Evolutionary conservation across 2,797 vertebrate species (phyloP).

Genomic region (Hirundo rustica): DNA sequence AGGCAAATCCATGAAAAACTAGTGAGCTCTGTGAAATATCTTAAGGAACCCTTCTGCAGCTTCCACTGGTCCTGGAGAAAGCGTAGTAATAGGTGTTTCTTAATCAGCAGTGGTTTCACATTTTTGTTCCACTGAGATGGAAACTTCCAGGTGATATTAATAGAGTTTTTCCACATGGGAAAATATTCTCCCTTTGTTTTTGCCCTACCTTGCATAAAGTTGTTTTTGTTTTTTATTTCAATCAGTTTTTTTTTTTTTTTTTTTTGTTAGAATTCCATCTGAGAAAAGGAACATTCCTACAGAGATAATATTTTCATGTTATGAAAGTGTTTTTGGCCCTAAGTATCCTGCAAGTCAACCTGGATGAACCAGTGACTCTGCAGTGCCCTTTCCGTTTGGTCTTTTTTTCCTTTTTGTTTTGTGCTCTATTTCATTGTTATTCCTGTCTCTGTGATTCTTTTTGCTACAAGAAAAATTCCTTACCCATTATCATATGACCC

Average conservation of each 20-base stretch:
- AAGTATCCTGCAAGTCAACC: neutral
- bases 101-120: neutral
- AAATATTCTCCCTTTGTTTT: neutral
- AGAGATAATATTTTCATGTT: neutral
- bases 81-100: neutral
- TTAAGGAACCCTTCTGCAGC: neutral
- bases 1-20: neutral
- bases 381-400: neutral
- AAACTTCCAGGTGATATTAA: neutral
- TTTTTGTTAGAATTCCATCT: neutral
- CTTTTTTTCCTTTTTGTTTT: neutral
- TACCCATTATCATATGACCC: accelerated
- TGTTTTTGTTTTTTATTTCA: neutral
- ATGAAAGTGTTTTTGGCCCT: neutral
- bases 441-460: neutral
- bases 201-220: neutral
- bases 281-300: neutral
- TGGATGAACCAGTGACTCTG: neutral
- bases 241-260: neutral
- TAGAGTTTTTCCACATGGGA: neutral
- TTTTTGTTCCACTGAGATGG: neutral
- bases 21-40: neutral
- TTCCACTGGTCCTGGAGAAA: neutral
- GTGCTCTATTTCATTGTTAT: neutral
- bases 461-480: neutral